phyloP scores from a whole-genome alignment of 2,113 vertebrate genomes.

The Protomyctophum bolini region DNA sequence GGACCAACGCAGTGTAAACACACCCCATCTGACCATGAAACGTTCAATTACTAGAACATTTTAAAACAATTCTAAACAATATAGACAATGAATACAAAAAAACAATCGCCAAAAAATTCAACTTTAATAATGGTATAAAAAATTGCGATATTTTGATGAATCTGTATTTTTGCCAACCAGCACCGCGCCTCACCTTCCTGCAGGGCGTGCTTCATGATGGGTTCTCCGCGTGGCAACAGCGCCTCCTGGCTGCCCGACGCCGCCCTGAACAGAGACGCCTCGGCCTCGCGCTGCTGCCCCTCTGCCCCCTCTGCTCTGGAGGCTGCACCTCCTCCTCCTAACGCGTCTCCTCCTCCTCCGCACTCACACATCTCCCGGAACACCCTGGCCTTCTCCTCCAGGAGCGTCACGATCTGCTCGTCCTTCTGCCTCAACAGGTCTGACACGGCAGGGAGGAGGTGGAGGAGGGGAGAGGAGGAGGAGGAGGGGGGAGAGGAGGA shows the following conservation, averaged over 20 bases:
- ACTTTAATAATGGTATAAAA: neutral
- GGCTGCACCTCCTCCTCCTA: too few species aligned
- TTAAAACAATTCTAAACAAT: too few species aligned
- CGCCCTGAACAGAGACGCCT: conserved; percentile 85
- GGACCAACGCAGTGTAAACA: too few species aligned
- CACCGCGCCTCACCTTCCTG: conserved; percentile 82
- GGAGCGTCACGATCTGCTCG: conserved; percentile 87
- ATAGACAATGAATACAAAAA: neutral
- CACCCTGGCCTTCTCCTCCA: conserved; percentile 92
- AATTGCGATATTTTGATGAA: neutral
- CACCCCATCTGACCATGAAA: too few species aligned
- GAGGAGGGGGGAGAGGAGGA: neutral
- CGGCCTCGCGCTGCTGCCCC: conserved; percentile 8
- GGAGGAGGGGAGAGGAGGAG: neutral
- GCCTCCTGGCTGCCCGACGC: conserved; percentile 77
- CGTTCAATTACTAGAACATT: too few species aligned
- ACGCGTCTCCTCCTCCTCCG: conserved; percentile 75
- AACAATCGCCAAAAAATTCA: too few species aligned
- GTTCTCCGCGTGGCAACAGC: conserved; percentile 82
- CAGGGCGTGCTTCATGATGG: conserved; percentile 89
- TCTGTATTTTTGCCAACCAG: neutral
- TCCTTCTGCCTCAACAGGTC: conserved; percentile 92
- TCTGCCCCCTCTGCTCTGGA: too few species aligned
- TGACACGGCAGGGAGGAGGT: conserved; percentile 51
- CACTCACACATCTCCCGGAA: conserved; percentile 90